Base-by-base conservation (phyloP, 1,140 invertebrate species). In the Formica exsecta region DNA sequence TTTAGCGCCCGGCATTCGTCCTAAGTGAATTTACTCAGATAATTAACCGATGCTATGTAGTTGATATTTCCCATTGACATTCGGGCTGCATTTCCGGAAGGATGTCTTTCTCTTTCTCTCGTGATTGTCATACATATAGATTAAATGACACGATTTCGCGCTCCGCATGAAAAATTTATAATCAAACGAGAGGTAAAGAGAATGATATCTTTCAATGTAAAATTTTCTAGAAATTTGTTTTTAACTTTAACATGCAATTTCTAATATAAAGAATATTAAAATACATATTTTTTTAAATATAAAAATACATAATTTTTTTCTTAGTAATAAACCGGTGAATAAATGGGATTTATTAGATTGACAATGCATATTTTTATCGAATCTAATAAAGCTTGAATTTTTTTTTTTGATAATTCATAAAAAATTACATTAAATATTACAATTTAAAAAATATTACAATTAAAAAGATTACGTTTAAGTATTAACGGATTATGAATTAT, bases 11-110 rank as follows among this genome's bases (percentile, higher is more conserved):
- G 25, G 66, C 1, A 79, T 66, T 48, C 65, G 32, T 65, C 7
- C 32, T 44, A 79, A 87, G 44, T 61, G 48, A 85, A 22, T 85
- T 86, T 85, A 38, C 38, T 1, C 57, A 61, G 29, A 62, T 85
- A 87, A 85, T 85, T 86, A 85, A 36, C 19, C n/a, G 19, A 2
- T 25, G 29, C 80, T 85, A 73, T 38, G 48, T 59, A 70, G 1
- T 29, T 38, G 66, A 74, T 29, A 29, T 71, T 83, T 25, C 11
- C 51, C 61, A 48, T 74, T 25, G 25, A 29, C 51, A 59, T 73
- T 61, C 9, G 6, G 16, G 2, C 13, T 48, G 79, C 38, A 74
- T 62, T 62, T 83, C 68, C 57, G 38, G 19, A 59, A 41, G 38
- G 1, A 48, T 48, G 25, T 25, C 32, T 77, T 16, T 0, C 62